Evolutionary conservation across 1,140 invertebrate genomes (phyloP), one percentile per base, ranked within the genome.

Genomic region (Vanessa tameamea): DNA sequence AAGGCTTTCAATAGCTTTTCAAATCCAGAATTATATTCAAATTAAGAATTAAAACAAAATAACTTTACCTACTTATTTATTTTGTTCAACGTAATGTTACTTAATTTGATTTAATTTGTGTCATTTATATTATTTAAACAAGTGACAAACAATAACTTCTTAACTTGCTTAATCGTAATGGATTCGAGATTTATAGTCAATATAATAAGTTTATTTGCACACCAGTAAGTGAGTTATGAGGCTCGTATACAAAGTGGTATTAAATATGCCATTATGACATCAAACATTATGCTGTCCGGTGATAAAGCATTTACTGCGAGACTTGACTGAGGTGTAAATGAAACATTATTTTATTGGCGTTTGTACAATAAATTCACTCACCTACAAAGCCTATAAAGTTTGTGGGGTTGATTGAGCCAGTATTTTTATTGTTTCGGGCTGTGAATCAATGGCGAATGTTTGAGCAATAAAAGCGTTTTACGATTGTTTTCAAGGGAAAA

Each of bases 381-480:
- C 85, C 86, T 90, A 87, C 77, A 85, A 81, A 80, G 77, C 79
- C 83, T 85, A 84, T 91, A 92, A 92, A 92, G 85, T 86, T 85
- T 75, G 81, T 86, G 82, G 84, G 85, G 86, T 91, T 90, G 89
- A 92, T 91, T 91, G 88, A 91, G 89, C 89, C 86, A 89, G 90
- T 90, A 90, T 89, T 92, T 92, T 92, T 92, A 92, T 91, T 92
- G 87, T 91, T 90, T 85, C 74, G 81, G 83, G 74, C 82, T 83
- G 86, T 87, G 89, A 92, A 92, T 91, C 90, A 91, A 90, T 91
- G 89, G 90, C 73, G 85, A 90, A 92, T 91, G 90, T 90, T 92
- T 83, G 78, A 87, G 89, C 87, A 88, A 88, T 92, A 92, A 92
- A 88, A 87, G 67, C 81, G 78, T 86, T 91, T 92, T 92, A 92